Evolutionary conservation across 2,797 vertebrate genomes (phyloP).

Genomic region (Arctocebus calabarensis): DNA sequence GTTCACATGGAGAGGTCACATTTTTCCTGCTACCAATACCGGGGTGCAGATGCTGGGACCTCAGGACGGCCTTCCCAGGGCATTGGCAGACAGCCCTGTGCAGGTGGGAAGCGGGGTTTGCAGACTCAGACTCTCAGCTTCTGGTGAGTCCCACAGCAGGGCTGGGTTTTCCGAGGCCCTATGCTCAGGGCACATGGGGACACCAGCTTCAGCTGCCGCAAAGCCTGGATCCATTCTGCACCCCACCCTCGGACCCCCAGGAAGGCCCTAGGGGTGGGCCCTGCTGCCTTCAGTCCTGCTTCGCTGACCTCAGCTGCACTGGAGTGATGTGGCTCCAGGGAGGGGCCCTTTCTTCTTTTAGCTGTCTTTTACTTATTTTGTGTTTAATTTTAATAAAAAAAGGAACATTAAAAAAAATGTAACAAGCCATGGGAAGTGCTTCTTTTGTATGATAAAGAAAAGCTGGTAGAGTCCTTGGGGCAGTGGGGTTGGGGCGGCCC

Average conservation of each 20-base stretch:
- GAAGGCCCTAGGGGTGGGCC: no score
- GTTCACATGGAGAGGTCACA: fast-evolving
- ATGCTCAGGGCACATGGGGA: background rate
- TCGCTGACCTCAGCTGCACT: background rate
- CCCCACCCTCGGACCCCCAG: fast-evolving
- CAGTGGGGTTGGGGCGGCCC: background rate
- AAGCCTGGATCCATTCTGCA: background rate
- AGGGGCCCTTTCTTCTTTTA: background rate
- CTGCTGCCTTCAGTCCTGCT: background rate
- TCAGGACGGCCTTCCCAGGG: fast-evolving
- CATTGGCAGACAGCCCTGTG: background rate
- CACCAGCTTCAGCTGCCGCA: fast-evolving
- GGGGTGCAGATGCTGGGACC: fast-evolving
- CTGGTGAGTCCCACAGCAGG: background rate
- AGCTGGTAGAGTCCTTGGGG: background rate
- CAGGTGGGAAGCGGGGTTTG: no score
- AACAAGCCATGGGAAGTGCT: background rate
- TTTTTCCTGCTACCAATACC: fast-evolving
- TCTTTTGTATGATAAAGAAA: background rate
- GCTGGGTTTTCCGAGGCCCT: background rate
- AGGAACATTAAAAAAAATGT: background rate
- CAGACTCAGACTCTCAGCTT: background rate
- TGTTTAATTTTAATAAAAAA: slow-evolving; percentile 57
- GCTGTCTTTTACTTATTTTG: background rate
- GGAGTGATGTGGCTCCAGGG: background rate